phyloP scores from a whole-genome alignment of 2,113 vertebrate species.

The Neolamprologus longior region DNA sequence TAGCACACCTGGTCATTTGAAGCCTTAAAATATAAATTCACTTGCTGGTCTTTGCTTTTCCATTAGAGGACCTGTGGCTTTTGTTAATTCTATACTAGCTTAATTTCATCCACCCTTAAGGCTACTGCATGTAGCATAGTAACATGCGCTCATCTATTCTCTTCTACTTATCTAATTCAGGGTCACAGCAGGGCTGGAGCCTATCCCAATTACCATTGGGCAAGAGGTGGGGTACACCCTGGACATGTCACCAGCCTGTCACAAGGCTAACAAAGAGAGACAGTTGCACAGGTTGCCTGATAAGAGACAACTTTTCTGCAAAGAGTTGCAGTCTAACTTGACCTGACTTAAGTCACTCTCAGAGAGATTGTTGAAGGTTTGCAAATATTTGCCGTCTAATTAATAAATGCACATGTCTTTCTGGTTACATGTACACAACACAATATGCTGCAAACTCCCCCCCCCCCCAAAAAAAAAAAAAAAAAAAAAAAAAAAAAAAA shows the following conservation, averaged over 20 bases:
- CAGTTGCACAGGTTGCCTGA: not conserved
- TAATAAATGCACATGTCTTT: not conserved
- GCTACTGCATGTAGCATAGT: not conserved
- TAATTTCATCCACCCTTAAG: not conserved
- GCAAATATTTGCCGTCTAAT: not conserved
- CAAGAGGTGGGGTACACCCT: not conserved
- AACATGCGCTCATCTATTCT: not conserved
- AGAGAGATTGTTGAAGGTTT: not conserved
- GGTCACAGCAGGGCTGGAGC: not conserved
- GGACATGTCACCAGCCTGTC: not conserved
- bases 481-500: too few species aligned
- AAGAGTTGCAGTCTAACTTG: not conserved
- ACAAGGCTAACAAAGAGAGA: not conserved
- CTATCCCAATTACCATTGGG: not conserved
- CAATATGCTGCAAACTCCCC: not conserved
- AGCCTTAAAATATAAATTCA: not conserved
- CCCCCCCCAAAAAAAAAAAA: too few species aligned
- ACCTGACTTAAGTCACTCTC: not conserved
- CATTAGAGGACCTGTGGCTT: not conserved
- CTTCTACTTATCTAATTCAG: not conserved
- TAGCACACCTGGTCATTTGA: not conserved
- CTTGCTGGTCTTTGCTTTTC: not conserved
- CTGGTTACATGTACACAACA: not conserved
- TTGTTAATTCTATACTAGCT: not conserved
- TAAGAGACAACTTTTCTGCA: not conserved